Percentiles rank a stretch among this genome's conserved stretches.
Conservation (phyloP, 2,888 invertebrate species). For the Plagodis pulveraria region DNA sequence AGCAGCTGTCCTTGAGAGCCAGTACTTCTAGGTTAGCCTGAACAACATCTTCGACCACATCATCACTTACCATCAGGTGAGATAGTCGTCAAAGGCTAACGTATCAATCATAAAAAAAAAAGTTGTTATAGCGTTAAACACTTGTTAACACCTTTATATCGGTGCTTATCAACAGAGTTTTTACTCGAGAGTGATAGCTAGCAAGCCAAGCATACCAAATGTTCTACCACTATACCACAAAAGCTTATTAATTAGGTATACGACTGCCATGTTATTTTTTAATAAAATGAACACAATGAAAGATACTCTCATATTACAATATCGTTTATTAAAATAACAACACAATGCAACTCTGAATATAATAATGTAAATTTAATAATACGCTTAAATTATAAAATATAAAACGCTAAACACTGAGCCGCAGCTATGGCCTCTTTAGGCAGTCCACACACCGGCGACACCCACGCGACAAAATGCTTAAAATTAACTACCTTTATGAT, state of each 20-base stretch:
- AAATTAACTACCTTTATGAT: not conserved
- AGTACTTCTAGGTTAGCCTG: no score
- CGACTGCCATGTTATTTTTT: no score
- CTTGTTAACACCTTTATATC: no score
- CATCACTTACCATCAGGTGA: no score
- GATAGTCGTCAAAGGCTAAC: no score
- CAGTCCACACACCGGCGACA: slow-evolving; percentile 27
- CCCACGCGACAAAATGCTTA: slow-evolving; percentile 10
- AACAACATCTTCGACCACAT: no score
- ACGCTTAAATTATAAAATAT: slow-evolving; percentile 29
- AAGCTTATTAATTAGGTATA: no score
- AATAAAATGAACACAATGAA: slow-evolving; percentile 2
- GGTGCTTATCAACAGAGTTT: no score
- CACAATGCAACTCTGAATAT: slow-evolving; percentile 40
- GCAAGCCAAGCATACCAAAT: not conserved
- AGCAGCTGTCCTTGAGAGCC: no score
- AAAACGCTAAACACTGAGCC: slow-evolving; percentile 22
- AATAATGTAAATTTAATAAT: slow-evolving; percentile 22
- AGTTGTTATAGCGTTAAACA: no score
- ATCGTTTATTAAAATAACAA: slow-evolving; percentile 41
- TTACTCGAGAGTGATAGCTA: not conserved
- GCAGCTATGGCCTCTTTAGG: slow-evolving; percentile 30
- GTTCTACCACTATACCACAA: no score
- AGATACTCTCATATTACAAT: slow-evolving; percentile 28
- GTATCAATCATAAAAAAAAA: no score